These are phyloP conservation scores for Amblyopsis rosae DNA, from an alignment of 2,113 vertebrate species.

Conservation along the genomic window DNA sequence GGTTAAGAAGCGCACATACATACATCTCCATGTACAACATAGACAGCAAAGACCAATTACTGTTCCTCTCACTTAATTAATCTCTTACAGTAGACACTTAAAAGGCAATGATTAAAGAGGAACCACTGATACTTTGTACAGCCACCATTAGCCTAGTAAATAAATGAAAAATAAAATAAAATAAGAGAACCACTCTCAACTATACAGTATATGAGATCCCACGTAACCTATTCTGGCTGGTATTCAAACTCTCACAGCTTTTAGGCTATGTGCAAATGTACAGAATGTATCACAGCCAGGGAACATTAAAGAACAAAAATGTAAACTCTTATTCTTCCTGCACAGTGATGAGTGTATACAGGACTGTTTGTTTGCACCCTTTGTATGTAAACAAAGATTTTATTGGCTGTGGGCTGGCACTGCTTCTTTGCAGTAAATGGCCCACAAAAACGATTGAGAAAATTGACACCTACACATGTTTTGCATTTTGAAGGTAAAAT, in stretches of 20 bases:
- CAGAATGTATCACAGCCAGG: conserved; percentile 11
- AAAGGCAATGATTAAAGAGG: not conserved
- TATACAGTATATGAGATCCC: conserved; percentile 44
- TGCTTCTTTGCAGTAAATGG: conserved; percentile 36
- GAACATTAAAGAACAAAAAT: not conserved
- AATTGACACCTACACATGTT: conserved; percentile 43
- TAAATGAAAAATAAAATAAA: conserved; percentile 65
- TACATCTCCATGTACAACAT: no score
- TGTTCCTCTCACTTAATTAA: no score
- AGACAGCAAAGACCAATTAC: no score
- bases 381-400: conserved; percentile 41
- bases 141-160: conserved; percentile 49
- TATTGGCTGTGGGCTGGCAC: conserved; percentile 36
- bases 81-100: not conserved
- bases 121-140: conserved; percentile 30
- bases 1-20: no score
- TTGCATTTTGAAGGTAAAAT: conserved; percentile 45
- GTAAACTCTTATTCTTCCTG: not conserved
- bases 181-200: conserved; percentile 46
- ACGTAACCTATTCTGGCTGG: conserved; percentile 48
- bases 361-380: conserved; percentile 17
- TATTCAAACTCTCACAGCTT: conserved; percentile 59
- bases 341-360: not conserved
- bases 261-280: conserved; percentile 36
- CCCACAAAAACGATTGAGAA: conserved; percentile 35